Base-by-base conservation (phyloP, 2,113 vertebrate species). In the Alouatta palliata region DNA sequence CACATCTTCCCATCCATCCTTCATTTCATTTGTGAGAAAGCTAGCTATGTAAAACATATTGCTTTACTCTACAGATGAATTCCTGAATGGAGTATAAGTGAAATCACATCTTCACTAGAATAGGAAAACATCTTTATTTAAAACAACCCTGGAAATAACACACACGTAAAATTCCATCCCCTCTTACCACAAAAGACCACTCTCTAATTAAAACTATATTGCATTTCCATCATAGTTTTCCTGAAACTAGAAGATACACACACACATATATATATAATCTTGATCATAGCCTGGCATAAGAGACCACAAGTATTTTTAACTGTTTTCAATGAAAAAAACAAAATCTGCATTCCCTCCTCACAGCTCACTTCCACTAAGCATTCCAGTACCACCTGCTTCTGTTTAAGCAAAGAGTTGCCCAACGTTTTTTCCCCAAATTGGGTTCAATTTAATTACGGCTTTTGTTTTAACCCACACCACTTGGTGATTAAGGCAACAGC, bases 331-430 rank as follows among this genome's bases (percentile, higher is more conserved):
- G 54, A 73, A 82, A 91, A 92, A 70, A 54, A 52, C 52, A 52
- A 89, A 90, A 25, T 27, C 40, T 87, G 32, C 79, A 94, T 93
- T 91, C 75, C 70, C 85, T 86, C 64, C 93, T 90, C 86, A 87
- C n/a, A 56, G 66, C 64, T 93, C 87, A 93, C n/a, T 68, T 90
- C 71, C 93, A 92, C 27, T 2, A 27, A 93, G 82, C 81, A 91
- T 95, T 96, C 84, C 93, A 95, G 35, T 76, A 54, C 94, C 97
- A 96, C 97, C 95, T 98, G 96, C 94, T 98, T 98, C 97, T 96
- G 70, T 81, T 97, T 97, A 97, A 97, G 87, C n/a, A 93, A 77
- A 93, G 58, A 91, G 49, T 68, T 97, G 56, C 73, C 89, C 73
- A 87, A 91, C 73, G 76, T 47, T 37, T 40, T 13, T 14, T 10